Conservation (phyloP, 2,888 invertebrate genomes). For the Tetranychus piercei region DNA sequence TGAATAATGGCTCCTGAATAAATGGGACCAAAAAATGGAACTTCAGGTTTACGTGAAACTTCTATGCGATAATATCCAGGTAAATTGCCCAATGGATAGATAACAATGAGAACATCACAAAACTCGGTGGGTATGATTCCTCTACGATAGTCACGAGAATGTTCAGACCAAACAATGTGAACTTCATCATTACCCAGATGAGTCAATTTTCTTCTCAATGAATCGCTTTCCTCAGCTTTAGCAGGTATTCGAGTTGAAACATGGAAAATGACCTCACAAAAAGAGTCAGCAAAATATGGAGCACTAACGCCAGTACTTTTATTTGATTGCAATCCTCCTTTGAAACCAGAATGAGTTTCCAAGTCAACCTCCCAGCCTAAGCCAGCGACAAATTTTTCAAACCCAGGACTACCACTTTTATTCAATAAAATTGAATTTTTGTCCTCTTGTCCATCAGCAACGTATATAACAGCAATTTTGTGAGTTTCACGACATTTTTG, state of each 20-base stretch:
- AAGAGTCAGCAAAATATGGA: conserved; percentile 83
- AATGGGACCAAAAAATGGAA: conserved; percentile 83
- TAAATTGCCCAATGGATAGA: conserved; percentile 59
- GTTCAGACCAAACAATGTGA: conserved; percentile 98
- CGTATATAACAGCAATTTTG: conserved; percentile 92
- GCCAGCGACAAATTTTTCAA: conserved; percentile 48
- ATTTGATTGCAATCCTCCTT: conserved; percentile 38
- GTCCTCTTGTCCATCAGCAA: conserved; percentile 90
- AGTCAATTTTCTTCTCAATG: conserved; percentile 45
- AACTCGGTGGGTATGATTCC: conserved; percentile 97
- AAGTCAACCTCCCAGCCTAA: conserved; percentile 51
- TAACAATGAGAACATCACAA: conserved; percentile 88
- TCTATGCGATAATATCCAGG: conserved; percentile 20
- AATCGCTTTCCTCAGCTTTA: conserved; percentile 37
- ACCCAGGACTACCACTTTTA: conserved; percentile 71
- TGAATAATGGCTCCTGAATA: conserved; percentile 76
- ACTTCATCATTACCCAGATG: conserved; percentile 96
- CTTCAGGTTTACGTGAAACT: conserved; percentile 33
- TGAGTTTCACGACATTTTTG: conserved; percentile 43
- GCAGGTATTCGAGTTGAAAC: conserved; percentile 93
- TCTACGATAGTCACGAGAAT: conserved; percentile 77
- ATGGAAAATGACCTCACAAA: conserved; percentile 84
- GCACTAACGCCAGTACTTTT: conserved; percentile 63
- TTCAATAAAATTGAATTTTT: conserved; percentile 83
- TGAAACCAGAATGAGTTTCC: conserved; percentile 53